Base-by-base conservation (phyloP, 2,797 vertebrate genomes). In the Zenarchopterus dispar region DNA sequence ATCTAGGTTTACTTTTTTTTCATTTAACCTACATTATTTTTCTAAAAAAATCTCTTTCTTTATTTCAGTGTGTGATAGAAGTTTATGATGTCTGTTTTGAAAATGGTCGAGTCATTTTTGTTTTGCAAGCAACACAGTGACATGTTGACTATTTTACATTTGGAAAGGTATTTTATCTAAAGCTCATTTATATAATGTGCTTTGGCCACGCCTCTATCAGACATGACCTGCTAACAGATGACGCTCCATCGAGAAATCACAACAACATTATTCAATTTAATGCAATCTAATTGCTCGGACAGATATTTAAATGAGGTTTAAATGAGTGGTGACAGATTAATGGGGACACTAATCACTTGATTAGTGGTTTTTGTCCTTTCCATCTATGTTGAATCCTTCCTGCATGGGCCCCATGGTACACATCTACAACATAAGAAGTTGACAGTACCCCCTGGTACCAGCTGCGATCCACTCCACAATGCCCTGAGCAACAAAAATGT, bases 401-500 rank as follows among this genome's bases (percentile, higher is more conserved):
- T 33, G 36, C 28, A 63, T 43, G 48, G 64, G 64, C 36, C 5
- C 52, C 60, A 57, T 22, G 19, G 62, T 2, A 62, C 63, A 70
- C 59, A 28, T 31, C 36, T 28, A 56, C 49, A 70, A 67, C 69
- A 71, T n/a, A 31, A 58, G 47, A 68, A 73, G 56, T 60, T 62
- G 73, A 83, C 84, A 78, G 73, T 71, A 72, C 70, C 75, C 78
- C 68, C 28, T 51, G 31, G 39, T 50, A 84, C 82, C 88, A 92
- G 89, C 90, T 91, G 84, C 66, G 67, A 89, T 80, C 77, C 56
- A 77, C 75, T 78, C 75, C 81, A 77, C 77, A 72, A 73, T 74
- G 90, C 93, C 91, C 79, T 71, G 82, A 91, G 93, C 92, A 84
- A 92, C 77, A 85, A 84, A 93, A 89, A 94, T 93, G 92, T 88